These are phyloP conservation scores for Bagarius yarrelli DNA, from an alignment of 2,113 vertebrate genomes.

Conservation along the genomic window DNA sequence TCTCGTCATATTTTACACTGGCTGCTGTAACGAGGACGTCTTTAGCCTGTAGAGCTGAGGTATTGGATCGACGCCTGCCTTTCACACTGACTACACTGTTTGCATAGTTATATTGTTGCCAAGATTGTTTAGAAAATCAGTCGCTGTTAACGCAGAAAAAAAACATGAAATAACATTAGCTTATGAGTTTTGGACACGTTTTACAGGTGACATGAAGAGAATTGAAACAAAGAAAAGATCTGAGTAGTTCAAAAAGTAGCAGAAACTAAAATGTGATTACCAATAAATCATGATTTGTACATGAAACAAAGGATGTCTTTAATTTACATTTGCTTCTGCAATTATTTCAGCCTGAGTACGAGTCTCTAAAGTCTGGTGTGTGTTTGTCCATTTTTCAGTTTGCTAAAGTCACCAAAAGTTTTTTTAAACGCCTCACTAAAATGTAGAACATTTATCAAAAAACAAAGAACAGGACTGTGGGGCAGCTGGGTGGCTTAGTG, in stretches of 20 bases:
- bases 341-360: constrained; percentile 37
- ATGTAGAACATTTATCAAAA: no score
- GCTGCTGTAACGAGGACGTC: constrained; percentile 56
- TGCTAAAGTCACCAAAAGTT: no score
- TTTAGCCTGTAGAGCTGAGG: constrained; percentile 44
- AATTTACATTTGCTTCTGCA: neutral
- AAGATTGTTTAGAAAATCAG: constrained; percentile 19
- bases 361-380: constrained; percentile 53
- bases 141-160: neutral
- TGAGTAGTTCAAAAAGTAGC: neutral
- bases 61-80: constrained; percentile 71
- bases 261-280: neutral
- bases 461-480: no score
- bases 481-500: no score
- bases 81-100: constrained; percentile 70
- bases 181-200: neutral
- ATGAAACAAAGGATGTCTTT: no score
- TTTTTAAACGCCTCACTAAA: no score
- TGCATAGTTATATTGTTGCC: constrained; percentile 58
- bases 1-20: constrained; percentile 39
- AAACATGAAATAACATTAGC: constrained; percentile 5
- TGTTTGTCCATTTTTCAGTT: neutral
- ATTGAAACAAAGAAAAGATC: neutral
- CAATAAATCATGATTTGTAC: no score
- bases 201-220: neutral